A percentile compares a stretch with the other conserved stretches of the same genome.
phyloP scores from a whole-genome alignment of 1,140 invertebrate species.

The Platorchestia sp. region DNA sequence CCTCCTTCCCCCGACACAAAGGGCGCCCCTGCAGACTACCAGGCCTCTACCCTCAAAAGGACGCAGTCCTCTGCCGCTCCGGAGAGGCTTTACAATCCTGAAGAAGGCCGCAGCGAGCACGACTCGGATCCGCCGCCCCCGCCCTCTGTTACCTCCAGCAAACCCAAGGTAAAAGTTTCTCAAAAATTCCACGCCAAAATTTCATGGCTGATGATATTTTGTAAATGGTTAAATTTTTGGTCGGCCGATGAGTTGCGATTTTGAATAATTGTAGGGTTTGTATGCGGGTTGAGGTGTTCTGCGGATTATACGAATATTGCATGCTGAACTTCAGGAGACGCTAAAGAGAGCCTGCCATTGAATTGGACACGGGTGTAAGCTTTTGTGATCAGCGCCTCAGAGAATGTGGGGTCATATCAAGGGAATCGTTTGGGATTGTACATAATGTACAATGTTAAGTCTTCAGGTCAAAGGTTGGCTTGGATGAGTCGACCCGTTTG shows the following conservation, averaged over 20 bases:
- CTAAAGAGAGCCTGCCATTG: not conserved
- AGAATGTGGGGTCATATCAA: not conserved
- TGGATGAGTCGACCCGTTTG: not conserved
- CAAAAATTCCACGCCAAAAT: not conserved
- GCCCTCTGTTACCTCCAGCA: not conserved
- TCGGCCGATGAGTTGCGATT: not conserved
- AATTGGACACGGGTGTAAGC: not conserved
- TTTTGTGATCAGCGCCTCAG: not conserved
- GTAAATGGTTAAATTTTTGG: not conserved
- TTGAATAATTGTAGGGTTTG: not conserved
- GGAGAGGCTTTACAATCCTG: not conserved
- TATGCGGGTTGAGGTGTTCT: not conserved
- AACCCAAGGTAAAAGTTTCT: constrained; percentile 1
- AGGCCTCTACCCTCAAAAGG: constrained; percentile 28
- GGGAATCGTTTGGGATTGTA: not conserved
- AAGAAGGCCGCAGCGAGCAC: not conserved
- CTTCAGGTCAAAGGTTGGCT: not conserved
- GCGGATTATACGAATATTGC: not conserved
- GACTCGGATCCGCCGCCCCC: not conserved
- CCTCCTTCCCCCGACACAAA: constrained; percentile 29
- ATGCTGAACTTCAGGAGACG: not conserved
- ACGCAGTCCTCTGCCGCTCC: not conserved
- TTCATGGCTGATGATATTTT: not conserved
- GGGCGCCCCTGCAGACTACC: not conserved
- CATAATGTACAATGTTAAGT: not conserved